These are phyloP conservation scores for Lithobius niger DNA, from an alignment of 1,140 invertebrate genomes.

Conservation along the genomic window DNA sequence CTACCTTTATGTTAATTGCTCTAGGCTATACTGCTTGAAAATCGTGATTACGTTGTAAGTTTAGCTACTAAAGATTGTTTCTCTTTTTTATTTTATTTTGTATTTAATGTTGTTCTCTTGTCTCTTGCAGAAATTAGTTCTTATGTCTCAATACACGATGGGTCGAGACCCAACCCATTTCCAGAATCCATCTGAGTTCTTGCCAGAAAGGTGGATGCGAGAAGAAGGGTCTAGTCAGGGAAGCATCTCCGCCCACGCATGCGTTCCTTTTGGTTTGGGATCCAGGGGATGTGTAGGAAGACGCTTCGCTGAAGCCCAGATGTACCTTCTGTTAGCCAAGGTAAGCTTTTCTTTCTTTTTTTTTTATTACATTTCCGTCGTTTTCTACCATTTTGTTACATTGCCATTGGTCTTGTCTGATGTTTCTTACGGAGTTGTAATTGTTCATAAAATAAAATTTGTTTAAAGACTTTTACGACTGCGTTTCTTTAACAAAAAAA, in stretches of 20 bases:
- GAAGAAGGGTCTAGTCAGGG: not conserved
- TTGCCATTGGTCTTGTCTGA: too few relatives aligned
- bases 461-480: too few relatives aligned
- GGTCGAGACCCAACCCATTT: conserved; percentile 56
- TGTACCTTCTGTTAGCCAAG: conserved; percentile 44
- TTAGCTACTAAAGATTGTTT: too few relatives aligned
- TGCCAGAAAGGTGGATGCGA: conserved; percentile 59
- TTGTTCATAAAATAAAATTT: too few relatives aligned
- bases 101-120: conserved; percentile 14
- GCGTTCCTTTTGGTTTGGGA: conserved; percentile 67
- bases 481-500: too few relatives aligned
- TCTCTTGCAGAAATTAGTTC: conserved; percentile 49
- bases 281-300: conserved; percentile 65
- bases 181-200: conserved; percentile 47
- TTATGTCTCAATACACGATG: conserved; percentile 67
- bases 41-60: too few relatives aligned
- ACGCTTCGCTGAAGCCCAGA: conserved; percentile 58
- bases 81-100: conserved; percentile 3
- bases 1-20: too few relatives aligned
- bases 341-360: conserved; percentile 1
- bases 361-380: not conserved
- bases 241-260: conserved; percentile 40
- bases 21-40: too few relatives aligned
- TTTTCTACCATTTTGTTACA: too few relatives aligned
- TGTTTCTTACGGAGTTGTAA: too few relatives aligned